Conservation (phyloP, 1,140 invertebrate genomes). For the Formica exsecta region DNA sequence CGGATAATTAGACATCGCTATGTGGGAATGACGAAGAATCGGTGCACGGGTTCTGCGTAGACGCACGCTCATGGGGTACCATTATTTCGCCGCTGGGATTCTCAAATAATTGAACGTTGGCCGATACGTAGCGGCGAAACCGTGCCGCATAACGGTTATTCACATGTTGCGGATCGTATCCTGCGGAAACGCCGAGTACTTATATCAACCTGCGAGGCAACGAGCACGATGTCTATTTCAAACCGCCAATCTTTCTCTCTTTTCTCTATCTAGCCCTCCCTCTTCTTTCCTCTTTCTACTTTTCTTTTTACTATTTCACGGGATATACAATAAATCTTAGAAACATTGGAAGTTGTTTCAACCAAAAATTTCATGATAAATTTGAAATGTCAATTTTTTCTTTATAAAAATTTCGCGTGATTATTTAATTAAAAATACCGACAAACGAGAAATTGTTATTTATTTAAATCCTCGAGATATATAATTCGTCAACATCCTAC, state of each 20-base stretch:
- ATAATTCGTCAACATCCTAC: background rate
- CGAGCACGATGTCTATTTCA: conserved; percentile 66
- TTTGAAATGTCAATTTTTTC: background rate
- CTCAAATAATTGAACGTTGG: conserved; percentile 73
- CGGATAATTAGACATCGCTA: conserved; percentile 77
- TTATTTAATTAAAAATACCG: conserved; percentile 6
- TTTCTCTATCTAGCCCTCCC: background rate
- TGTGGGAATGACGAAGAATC: conserved; percentile 68
- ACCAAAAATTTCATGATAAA: background rate
- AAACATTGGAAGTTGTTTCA: background rate
- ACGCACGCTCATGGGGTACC: conserved; percentile 67
- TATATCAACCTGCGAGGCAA: conserved; percentile 74
- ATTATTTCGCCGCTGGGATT: conserved; percentile 70
- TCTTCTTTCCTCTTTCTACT: background rate
- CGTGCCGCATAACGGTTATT: conserved; percentile 74
- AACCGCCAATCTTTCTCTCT: conserved; percentile 58
- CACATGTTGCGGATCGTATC: conserved; percentile 75
- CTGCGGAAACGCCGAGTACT: conserved; percentile 78
- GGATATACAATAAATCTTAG: conserved; percentile 2
- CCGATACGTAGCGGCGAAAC: conserved; percentile 61
- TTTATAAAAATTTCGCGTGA: background rate
- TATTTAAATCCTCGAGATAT: background rate
- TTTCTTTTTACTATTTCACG: conserved; percentile 27
- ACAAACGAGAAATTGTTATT: conserved; percentile 11
- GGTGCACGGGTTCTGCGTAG: conserved; percentile 59